Evolutionary conservation across 1,140 invertebrate species (phyloP).

Genomic region (Eufriesea mexicana): DNA sequence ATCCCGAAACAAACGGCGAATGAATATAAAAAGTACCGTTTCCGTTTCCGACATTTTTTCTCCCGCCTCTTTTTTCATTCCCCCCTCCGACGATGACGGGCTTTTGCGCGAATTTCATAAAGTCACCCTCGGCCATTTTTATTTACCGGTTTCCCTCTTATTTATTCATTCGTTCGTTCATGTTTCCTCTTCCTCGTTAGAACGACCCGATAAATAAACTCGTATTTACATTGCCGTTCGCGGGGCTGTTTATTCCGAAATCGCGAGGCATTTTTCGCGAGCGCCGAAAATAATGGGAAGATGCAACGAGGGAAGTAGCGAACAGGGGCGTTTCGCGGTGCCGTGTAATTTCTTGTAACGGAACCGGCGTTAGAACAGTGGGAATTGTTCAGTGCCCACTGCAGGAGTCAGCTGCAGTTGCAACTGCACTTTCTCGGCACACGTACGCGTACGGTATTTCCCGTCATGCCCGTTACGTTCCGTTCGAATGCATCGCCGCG

Average conservation of each 20-base stretch:
- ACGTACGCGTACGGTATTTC: conserved; percentile 62
- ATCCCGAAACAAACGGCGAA: not conserved
- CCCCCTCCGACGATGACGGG: not conserved
- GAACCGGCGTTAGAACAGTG: conserved; percentile 32
- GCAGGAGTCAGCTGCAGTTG: conserved; percentile 51
- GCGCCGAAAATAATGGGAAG: not conserved
- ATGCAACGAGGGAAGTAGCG: too few species aligned
- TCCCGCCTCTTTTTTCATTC: not conserved
- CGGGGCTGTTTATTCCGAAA: too few species aligned
- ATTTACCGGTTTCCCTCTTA: not conserved
- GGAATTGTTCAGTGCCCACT: conserved; percentile 48
- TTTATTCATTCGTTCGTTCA: not conserved
- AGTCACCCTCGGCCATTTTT: not conserved
- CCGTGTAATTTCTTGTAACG: conserved; percentile 36
- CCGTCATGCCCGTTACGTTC: conserved; percentile 52
- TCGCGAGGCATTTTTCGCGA: not conserved
- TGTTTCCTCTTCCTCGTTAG: too few species aligned
- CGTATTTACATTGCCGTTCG: too few species aligned
- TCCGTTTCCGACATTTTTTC: not conserved
- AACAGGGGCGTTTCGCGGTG: not conserved
- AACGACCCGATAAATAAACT: too few species aligned
- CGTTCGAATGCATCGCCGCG: conserved; percentile 36
- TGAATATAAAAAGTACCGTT: not conserved
- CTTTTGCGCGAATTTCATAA: not conserved
- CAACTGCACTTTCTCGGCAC: conserved; percentile 57